A percentile compares a stretch with the other conserved stretches of the same genome.
phyloP scores from a whole-genome alignment of 2,797 vertebrate species.

The Nyctalus aviator region DNA sequence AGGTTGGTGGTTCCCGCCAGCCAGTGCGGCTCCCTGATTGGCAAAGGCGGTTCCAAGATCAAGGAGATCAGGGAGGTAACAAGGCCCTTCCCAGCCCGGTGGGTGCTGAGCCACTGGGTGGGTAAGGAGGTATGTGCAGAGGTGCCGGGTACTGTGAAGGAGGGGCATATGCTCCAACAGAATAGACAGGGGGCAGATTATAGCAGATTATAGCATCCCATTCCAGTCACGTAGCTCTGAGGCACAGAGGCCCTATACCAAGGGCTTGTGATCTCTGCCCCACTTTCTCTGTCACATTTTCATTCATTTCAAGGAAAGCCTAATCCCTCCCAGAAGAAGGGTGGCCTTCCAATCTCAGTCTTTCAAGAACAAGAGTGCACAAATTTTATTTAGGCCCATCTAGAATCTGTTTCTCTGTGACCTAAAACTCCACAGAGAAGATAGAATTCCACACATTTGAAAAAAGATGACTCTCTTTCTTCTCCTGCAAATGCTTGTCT shows the following conservation, averaged over 20 bases:
- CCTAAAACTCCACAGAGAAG: background rate
- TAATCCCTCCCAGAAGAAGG: background rate
- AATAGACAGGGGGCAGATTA: too few species aligned
- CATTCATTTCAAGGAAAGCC: background rate
- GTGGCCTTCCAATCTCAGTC: accelerated
- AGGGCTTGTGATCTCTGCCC: background rate
- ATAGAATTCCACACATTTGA: background rate
- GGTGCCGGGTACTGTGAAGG: background rate
- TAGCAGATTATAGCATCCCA: background rate
- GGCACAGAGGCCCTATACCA: background rate
- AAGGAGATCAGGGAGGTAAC: slow-evolving; percentile 97
- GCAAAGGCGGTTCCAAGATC: slow-evolving; percentile 98
- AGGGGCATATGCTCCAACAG: background rate
- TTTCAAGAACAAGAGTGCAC: background rate
- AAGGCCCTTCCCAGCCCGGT: background rate
- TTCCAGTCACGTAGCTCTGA: background rate
- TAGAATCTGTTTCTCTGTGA: background rate
- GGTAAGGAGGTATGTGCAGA: background rate
- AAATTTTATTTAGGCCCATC: background rate
- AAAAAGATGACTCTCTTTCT: background rate
- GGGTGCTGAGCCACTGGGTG: accelerated
- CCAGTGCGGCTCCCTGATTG: slow-evolving; percentile 96
- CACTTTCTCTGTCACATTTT: background rate
- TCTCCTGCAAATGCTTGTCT: background rate
- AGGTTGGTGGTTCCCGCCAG: slow-evolving; percentile 96